Base-by-base conservation (phyloP, 2,113 vertebrate species). In the Percina caprodes region DNA sequence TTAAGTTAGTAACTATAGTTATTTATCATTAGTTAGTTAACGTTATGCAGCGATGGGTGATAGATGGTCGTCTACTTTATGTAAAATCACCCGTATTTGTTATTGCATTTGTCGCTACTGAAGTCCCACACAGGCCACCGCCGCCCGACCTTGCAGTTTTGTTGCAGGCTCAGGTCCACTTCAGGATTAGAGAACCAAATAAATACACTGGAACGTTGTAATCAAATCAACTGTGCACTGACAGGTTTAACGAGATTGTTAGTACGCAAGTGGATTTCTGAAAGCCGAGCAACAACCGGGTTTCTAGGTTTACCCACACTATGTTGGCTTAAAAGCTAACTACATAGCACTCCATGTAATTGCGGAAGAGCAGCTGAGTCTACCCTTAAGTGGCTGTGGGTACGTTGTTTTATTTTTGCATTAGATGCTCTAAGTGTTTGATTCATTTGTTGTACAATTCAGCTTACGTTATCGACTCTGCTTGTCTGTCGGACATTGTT, bases 191-290 rank as follows among this genome's bases (percentile, higher is more conserved):
- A 78, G 42, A 66, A 35, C 11, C 48, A 24, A 59, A 69, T 85
- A 69, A 78, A 84, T 70, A 49, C 45, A 67, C 77, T 0, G 45
- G 58, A 35, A 62, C 45, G 62, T 49, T 5, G 23, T 86, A 86
- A 90, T 92, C 60, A 72, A 88, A 89, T 94, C 87, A 92, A 79
- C 71, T 3, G 18, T 70, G 59, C 48, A 66, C 82, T 42, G 83
- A 33, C 73, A 48, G 60, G 2, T 88, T 92, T 94, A 95, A 94
- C 82, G 69, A 86, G 91, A 91, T 92, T 86, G 80, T 65, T 82
- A 19, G 87, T 84, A 42, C 91, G 60, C 94, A 94, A 95, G 88
- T 91, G 91, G 95, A 94, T 94, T 93, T 88, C 46, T 75, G 42
- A 33, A 69, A 52, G 70, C 74, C 85, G 11, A 58, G 58, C 70